These are phyloP conservation scores for Noctua fimbriata DNA, from an alignment of 2,888 invertebrate species.

Conservation along the genomic window DNA sequence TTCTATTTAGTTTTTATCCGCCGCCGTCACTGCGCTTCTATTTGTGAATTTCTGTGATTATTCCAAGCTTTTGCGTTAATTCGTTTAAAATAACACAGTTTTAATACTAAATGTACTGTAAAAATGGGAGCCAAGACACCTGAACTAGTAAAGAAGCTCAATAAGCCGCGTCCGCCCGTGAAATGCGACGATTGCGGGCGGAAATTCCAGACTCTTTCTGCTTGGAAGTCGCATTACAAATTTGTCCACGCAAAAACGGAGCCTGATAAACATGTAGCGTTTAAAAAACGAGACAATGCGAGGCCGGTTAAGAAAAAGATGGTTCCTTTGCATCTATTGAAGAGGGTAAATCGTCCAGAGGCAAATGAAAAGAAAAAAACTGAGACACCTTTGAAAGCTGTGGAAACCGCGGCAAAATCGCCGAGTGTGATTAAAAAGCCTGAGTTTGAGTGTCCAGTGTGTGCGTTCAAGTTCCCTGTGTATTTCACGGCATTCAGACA, in stretches of 20 bases:
- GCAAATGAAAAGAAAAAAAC: slow-evolving; percentile 23
- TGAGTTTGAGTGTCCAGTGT: slow-evolving; percentile 81
- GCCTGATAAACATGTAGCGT: slow-evolving; percentile 33
- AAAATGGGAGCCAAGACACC: slow-evolving; percentile 80
- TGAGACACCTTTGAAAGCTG: slow-evolving; percentile 21
- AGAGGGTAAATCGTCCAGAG: slow-evolving; percentile 32
- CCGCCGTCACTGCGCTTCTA: slow-evolving; percentile 28
- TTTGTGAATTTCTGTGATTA: slow-evolving; percentile 5
- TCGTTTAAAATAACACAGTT: slow-evolving; percentile 7
- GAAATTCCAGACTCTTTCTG: slow-evolving; percentile 72
- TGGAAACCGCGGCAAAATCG: slow-evolving; percentile 20
- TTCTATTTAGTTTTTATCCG: slow-evolving; percentile 55
- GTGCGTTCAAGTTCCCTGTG: slow-evolving; percentile 71
- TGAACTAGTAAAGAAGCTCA: slow-evolving; percentile 71
- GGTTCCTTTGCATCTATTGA: slow-evolving; percentile 39
- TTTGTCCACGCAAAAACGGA: slow-evolving; percentile 62
- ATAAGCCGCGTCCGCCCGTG: slow-evolving; percentile 69
- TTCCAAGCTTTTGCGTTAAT: slow-evolving; percentile 30
- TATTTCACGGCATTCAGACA: slow-evolving; percentile 79
- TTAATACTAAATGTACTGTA: slow-evolving; percentile 47
- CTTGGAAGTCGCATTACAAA: slow-evolving; percentile 74
- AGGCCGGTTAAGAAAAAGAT: slow-evolving; percentile 35
- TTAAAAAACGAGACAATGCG: slow-evolving; percentile 36
- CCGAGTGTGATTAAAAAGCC: slow-evolving; percentile 55
- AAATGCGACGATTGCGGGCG: slow-evolving; percentile 79